phyloP scores from a whole-genome alignment of 2,888 invertebrate genomes.

The Cerastis leucographa region DNA sequence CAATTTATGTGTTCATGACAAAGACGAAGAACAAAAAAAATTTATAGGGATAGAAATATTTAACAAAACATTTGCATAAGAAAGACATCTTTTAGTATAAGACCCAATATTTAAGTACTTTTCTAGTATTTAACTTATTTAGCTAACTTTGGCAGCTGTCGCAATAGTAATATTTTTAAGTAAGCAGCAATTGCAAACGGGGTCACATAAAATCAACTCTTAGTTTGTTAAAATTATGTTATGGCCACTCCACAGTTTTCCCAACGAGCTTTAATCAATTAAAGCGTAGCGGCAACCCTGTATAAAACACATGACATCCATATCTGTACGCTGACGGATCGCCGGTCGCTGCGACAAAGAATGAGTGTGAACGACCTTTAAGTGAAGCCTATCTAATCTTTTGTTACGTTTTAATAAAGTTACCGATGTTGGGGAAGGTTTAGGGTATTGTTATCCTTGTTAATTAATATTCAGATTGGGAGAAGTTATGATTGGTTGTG shows the following conservation, averaged over 20 bases:
- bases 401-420: constrained; percentile 64
- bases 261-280: constrained; percentile 74
- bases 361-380: constrained; percentile 67
- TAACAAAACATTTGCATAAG: background rate
- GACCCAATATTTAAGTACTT: background rate
- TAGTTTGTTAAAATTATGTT: background rate
- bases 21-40: background rate
- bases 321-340: constrained; percentile 80
- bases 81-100: background rate
- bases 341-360: constrained; percentile 70
- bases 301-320: constrained; percentile 75
- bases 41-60: background rate
- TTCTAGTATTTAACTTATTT: background rate
- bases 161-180: background rate
- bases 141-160: background rate
- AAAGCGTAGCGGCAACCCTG: constrained; percentile 71
- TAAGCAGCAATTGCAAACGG: background rate
- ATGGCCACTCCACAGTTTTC: constrained; percentile 65
- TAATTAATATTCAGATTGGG: constrained; percentile 32
- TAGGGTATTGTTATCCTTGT: constrained; percentile 34
- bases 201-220: background rate
- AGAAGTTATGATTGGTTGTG: background rate
- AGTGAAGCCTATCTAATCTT: constrained; percentile 62
- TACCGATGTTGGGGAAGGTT: constrained; percentile 35
- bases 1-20: background rate